A percentile compares a stretch with the other conserved stretches of the same genome.
Conservation (phyloP, 2,113 vertebrate genomes). For the Thunnus thynnus region DNA sequence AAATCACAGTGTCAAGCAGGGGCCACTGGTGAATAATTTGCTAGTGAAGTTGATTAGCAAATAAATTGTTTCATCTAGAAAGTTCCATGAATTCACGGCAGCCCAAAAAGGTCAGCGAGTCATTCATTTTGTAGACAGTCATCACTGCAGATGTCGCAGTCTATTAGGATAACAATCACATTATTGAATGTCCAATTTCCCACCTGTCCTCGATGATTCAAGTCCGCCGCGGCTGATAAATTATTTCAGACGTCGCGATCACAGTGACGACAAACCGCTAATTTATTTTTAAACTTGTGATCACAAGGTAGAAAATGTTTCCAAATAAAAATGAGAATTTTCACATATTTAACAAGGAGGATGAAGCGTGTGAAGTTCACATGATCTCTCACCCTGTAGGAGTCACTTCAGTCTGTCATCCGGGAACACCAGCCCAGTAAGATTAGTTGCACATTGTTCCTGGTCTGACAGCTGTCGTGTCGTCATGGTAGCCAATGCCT, state of each 20-base stretch:
- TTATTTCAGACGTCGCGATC: background rate
- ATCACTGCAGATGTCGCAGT: background rate
- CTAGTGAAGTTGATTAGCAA: background rate
- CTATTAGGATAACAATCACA: constrained; percentile 17
- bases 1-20: background rate
- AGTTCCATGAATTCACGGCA: constrained; percentile 3
- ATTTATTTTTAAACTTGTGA: background rate
- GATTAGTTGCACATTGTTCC: background rate
- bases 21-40: background rate
- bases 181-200: constrained; percentile 13
- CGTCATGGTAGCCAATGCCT: too few relatives aligned
- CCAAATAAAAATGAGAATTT: background rate
- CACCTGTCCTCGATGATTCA: constrained; percentile 31
- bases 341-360: background rate
- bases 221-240: constrained; percentile 12
- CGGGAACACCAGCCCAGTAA: background rate
- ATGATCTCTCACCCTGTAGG: background rate
- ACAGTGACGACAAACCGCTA: background rate
- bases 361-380: background rate
- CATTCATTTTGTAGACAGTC: constrained; percentile 1
- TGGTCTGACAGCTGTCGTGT: background rate
- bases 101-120: constrained; percentile 27
- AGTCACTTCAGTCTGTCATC: background rate
- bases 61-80: constrained; percentile 21
- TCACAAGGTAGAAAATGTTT: constrained; percentile 8